Evolutionary conservation across 2,113 vertebrate genomes (phyloP), one percentile per base, ranked within the genome.

Genomic region (Heptranchias perlo): DNA sequence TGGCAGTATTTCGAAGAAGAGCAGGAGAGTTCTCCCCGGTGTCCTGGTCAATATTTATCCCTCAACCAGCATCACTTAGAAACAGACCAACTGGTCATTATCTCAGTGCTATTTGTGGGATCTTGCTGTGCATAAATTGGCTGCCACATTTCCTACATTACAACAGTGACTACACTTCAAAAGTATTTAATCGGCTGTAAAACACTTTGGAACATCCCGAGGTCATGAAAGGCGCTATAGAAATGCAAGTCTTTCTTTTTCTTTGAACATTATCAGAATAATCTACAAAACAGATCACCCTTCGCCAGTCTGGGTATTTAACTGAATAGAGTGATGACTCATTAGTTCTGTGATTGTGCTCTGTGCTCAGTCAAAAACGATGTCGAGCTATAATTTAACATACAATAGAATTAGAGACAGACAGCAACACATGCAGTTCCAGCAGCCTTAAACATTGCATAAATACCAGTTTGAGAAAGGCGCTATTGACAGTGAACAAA

Each of bases 361-460:
- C 18, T 18, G 23, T 18, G 44, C 82, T 31, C 31, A 91, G 87
- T 91, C 87, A 87, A 44, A 97, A 98, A 97, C 96, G 97, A 97
- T 97, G 58, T 96, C 96, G 96, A 97, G 96, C 96, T 97, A 96
- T 97, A 97, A 98, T 97, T 98, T 97, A 96, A 96, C 96, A 97
- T 82, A 97, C 97, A 98, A 96, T 96, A 97, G 97, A 96, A 96
- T 97, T 97, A 96, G 96, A 96, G 97, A 97, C 96, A 97, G 96
- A 97, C 96, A 97, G 96, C 96, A 96, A 96, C 97, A 97, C 96
- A 97, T 96, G 96, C 96, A 97, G 97, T 97, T 96, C 97, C 96
- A 96, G 96, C 96, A 97, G n/a, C 96, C 97, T 98, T 97, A 98
- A 97, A 97, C 97, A 97, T 97, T 97, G 97, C 96, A 96, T 96